These are phyloP conservation scores for Polyergus mexicanus DNA, from an alignment of 1,140 invertebrate genomes.

Conservation along the genomic window DNA sequence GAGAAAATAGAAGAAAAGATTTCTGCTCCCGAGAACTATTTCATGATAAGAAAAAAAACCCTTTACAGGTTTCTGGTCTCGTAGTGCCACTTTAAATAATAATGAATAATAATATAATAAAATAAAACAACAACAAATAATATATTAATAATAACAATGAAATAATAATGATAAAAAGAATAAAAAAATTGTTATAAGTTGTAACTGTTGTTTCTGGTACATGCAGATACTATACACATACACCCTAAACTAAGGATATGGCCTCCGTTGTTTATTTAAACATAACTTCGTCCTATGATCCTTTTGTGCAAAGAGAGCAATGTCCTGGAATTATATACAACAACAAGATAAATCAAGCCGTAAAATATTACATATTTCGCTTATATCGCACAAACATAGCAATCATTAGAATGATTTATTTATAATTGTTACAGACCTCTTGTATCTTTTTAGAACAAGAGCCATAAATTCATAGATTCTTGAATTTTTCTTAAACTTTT, in stretches of 20 bases:
- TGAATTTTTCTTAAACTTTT: constrained; percentile 2
- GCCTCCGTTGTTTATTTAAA: constrained; percentile 60
- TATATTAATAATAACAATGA: constrained; percentile 59
- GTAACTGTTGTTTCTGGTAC: constrained; percentile 76
- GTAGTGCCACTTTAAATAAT: constrained; percentile 66
- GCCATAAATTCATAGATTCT: constrained; percentile 5
- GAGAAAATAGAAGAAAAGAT: neutral
- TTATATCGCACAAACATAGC: neutral
- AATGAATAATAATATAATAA: constrained; percentile 53
- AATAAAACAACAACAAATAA: constrained; percentile 41
- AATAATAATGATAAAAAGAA: constrained; percentile 64
- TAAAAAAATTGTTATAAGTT: constrained; percentile 76
- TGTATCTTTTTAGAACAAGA: constrained; percentile 9
- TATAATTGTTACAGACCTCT: neutral
- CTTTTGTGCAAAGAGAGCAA: constrained; percentile 26
- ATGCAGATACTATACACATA: constrained; percentile 61
- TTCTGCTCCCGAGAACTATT: constrained; percentile 38
- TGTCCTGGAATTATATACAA: constrained; percentile 40
- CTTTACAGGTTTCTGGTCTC: constrained; percentile 63
- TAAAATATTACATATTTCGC: neutral
- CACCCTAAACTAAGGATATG: constrained; percentile 29
- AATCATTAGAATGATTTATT: neutral
- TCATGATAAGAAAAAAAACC: constrained; percentile 17
- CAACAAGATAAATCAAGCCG: constrained; percentile 19
- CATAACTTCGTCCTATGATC: constrained; percentile 54